These are phyloP conservation scores for Hypotaenidia okinawae DNA, from an alignment of 2,797 vertebrate species.

Conservation along the genomic window DNA sequence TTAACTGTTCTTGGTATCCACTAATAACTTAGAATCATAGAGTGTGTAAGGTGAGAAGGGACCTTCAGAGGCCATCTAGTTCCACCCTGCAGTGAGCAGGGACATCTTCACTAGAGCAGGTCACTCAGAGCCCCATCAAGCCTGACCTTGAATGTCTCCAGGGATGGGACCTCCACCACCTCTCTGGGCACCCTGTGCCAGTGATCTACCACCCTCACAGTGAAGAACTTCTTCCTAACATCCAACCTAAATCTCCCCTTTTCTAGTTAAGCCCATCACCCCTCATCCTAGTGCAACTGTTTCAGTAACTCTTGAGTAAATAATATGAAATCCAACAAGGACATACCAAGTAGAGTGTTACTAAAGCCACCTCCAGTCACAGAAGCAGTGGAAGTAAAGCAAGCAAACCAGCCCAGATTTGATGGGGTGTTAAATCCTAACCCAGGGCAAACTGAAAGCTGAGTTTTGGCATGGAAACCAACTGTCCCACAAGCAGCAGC, in stretches of 20 bases:
- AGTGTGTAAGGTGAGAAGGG: too few species aligned
- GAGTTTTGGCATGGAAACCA: neutral
- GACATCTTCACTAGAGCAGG: too few species aligned
- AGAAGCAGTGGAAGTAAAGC: neutral
- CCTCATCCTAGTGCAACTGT: neutral
- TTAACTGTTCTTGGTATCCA: neutral
- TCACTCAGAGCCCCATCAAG: too few species aligned
- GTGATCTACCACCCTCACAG: too few species aligned
- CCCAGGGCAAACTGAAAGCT: neutral
- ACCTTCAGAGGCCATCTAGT: too few species aligned
- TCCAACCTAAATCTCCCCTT: too few species aligned
- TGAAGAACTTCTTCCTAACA: too few species aligned
- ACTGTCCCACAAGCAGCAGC: neutral
- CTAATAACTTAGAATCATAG: neutral
- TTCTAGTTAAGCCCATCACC: too few species aligned
- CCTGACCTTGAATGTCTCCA: too few species aligned
- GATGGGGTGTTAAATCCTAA: neutral
- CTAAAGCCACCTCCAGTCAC: neutral
- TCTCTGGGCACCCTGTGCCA: too few species aligned
- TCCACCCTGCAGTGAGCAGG: too few species aligned
- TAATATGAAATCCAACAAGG: neutral
- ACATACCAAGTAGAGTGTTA: neutral
- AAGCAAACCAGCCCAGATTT: neutral
- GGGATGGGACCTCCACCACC: too few species aligned
- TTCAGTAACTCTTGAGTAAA: neutral